Base-by-base conservation (phyloP, 2,888 invertebrate species). In the Tanypteryx hageni region DNA sequence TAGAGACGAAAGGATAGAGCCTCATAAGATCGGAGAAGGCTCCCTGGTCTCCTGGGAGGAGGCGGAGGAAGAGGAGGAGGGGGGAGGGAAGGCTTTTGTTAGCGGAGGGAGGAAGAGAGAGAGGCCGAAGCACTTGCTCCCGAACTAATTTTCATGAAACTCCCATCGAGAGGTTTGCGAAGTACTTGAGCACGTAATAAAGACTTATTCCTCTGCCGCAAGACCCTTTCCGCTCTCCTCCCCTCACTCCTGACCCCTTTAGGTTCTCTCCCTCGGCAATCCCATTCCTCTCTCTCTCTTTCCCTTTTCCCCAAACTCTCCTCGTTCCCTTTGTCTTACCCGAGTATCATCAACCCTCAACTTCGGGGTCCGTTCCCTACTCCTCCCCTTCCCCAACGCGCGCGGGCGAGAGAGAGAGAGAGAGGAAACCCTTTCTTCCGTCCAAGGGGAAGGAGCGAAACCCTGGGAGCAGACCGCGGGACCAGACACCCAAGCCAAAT, bases 131-230 rank as follows among this genome's bases (percentile, higher is more conserved):
- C 89, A 89, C 89, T 89, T 18, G 64, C 89, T 27, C 64, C 89
- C 89, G 89, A 89, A 89, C 89, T 89, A 89, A 89, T 89, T 89
- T 89, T 89, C 89, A 89, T 89, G 89, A 89, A 89, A 89, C 89
- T 89, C 89, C 89, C 61, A 89, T 89, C 89, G 89, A 89, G 89
- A 64, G 89, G 89, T 89, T 89, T 89, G 89, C 89, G 89, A 89
- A 89, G 89, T 89, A 89, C 89, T 89, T 89, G 89, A 89, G 64
- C 89, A 89, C 89, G 68, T 89, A 89, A 89, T 89, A 89, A 89
- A 89, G 89, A 89, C 89, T 89, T 89, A 89, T 89, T 89, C 89
- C 89, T 86, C 64, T 64, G 44, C 89, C 89, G 64, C 89, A 89
- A 44, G 31, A 58, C 44, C 57, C n/a, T 57, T n/a, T 31, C 31